Base-by-base conservation (phyloP, 2,797 vertebrate genomes). In the Danio albolineatus region DNA sequence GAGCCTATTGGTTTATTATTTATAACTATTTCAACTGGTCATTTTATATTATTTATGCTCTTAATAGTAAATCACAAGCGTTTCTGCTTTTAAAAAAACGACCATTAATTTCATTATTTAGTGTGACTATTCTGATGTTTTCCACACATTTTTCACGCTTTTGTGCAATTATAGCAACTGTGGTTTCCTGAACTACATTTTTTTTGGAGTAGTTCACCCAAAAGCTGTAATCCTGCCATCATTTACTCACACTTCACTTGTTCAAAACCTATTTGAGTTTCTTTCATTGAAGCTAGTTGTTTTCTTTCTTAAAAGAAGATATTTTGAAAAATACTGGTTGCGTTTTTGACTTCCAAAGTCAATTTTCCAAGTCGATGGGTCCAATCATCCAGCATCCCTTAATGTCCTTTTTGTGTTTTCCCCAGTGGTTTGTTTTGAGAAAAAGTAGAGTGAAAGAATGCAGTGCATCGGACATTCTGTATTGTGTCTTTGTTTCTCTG, bases 401-500 rank as follows among this genome's bases (percentile, higher is more conserved):
- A 28, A 28, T 48, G 7, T 21, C 28, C 28, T 28, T 28, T 28
- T 60, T 16, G 36, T 12, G 10, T 48, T 60, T 60, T 39, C 3
- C 16, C 14, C 38, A 13, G 1, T 9, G 8, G 2, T 16, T 65
- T 16, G 41, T 66, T 76, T 66, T 17, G 39, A 66, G 12, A 36
- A 7, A 41, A n/a, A 71, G n/a, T 53, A 17, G 5, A 43, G 61
- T 44, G 7, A 46, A 67, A 12, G 1, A 67, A 19, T 57, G 9
- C 28, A 69, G 10, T 38, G 39, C 13, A 43, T 39, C 2, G 5
- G 12, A 39, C 54, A 12, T 7, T 57, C 21, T 53, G 69, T 49
- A 81, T 17, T 69, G 17, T 48, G 5, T 75, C 46, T 38, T 72
- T 89, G 94, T 94, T 95, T 90, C 90, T 91, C 44, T 89, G 92